Percentiles rank a stretch among this genome's conserved stretches.
Evolutionary conservation across 2,888 invertebrate species (phyloP).

Genomic region (Lumbricus terrestris): DNA sequence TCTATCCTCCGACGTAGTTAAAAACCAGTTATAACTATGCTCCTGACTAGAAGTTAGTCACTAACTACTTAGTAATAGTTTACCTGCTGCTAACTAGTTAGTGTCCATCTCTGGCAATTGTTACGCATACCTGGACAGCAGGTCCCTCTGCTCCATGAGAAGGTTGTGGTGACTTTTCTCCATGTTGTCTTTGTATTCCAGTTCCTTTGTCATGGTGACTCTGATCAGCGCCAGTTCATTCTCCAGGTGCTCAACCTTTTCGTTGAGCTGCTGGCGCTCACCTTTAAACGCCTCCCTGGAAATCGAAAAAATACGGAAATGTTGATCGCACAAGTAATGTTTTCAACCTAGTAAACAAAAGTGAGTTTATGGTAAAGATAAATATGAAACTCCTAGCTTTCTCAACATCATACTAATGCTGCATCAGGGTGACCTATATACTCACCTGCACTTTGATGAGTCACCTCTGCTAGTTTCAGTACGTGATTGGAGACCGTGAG

Average conservation of each 20-base stretch:
- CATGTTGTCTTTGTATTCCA: slow-evolving; percentile 29
- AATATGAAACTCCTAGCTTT: background rate
- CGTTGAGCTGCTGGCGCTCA: slow-evolving; percentile 26
- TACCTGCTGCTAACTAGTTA: too few relatives aligned
- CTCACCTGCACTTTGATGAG: too few relatives aligned
- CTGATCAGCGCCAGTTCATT: slow-evolving; percentile 21
- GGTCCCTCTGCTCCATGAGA: slow-evolving; percentile 22
- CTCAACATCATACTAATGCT: too few relatives aligned
- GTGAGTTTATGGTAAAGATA: too few relatives aligned
- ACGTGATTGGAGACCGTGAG: too few relatives aligned
- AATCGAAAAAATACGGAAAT: background rate
- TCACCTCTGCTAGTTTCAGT: too few relatives aligned
- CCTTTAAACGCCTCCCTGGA: slow-evolving; percentile 26
- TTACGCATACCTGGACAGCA: slow-evolving; percentile 14
- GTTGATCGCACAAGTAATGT: background rate
- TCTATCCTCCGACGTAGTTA: too few relatives aligned
- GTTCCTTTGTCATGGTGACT: slow-evolving; percentile 25
- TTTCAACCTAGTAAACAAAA: background rate
- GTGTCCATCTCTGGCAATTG: background rate
- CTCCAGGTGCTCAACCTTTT: slow-evolving; percentile 27
- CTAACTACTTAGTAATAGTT: too few relatives aligned
- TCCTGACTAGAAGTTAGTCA: too few relatives aligned
- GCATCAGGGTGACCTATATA: too few relatives aligned
- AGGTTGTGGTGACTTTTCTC: slow-evolving; percentile 29
- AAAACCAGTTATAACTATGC: too few relatives aligned